Evolutionary conservation across 1,140 invertebrate species (phyloP), one percentile per base, ranked within the genome.

Genomic region (Rhagoletis zephyria): DNA sequence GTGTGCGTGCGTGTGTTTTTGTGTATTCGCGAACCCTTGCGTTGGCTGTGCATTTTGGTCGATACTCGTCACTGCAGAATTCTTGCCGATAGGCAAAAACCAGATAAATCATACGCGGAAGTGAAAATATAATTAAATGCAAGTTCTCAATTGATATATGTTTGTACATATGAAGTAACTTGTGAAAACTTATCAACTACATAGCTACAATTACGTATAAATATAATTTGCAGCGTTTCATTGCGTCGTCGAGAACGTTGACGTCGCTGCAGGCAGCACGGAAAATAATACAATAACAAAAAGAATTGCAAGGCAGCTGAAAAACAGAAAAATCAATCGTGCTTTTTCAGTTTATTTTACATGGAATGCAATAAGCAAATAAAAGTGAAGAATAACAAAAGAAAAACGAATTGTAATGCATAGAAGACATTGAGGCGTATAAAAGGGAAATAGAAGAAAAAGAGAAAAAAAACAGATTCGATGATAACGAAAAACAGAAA

Each of bases 311-410:
- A 74, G 42, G 48, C n/a, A 81, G 74, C 42, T 16, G 19, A 81
- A 67, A 59, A 59, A 14, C 45, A 81, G 74, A 51, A 81, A 81
- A 81, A 81, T 81, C 74, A 81, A 81, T 81, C n/a, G 30, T 56
- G 48, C 5, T 59, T 4, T 6, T 81, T 81, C 6, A 74, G 14
- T 48, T 4, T n/a, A 74, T n/a, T 48, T 74, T 74, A 48, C 12
- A 48, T 45, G 30, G 12, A 74, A 74, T 19, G 48, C 48, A 81
- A 19, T 81, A 81, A 77, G 12, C 45, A 19, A 77, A 63, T 16
- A 14, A 4, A 63, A 81, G 16, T 10, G 48, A 10, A 56, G 4
- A 63, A 63, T 4, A 19, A n/a, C 9, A 30, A 56, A 81, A 56
- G 48, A 5, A 81, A 30, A 51, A n/a, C 45, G 45, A 3, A 59